These are phyloP conservation scores for Callithrix jacchus DNA, from an alignment of 2,113 vertebrate species.

Conservation along the genomic window DNA sequence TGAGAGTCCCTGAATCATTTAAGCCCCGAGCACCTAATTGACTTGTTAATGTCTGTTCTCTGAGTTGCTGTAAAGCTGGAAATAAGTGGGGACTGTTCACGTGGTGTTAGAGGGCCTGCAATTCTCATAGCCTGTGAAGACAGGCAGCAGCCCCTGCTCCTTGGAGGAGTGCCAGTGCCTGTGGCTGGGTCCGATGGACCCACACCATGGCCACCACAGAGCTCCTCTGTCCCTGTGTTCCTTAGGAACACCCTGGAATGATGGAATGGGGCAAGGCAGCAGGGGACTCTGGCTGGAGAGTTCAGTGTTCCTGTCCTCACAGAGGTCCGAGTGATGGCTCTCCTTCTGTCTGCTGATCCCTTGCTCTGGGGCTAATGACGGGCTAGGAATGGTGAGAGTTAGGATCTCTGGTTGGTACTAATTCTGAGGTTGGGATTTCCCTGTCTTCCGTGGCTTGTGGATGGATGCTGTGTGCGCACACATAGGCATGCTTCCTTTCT, in stretches of 20 bases:
- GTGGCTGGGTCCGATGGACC: slow-evolving; percentile 23
- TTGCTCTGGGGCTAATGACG: neutral
- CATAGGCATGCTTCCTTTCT: neutral
- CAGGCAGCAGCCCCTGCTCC: neutral
- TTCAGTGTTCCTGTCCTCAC: neutral
- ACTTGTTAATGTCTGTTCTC: slow-evolving; percentile 54
- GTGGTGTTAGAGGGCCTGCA: neutral
- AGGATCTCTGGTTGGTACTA: neutral
- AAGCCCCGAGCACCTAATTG: slow-evolving; percentile 42
- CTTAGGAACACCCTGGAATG: neutral
- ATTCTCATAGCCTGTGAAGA: neutral
- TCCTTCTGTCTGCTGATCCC: neutral
- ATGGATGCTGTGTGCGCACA: neutral
- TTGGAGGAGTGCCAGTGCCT: neutral
- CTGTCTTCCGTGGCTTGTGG: neutral
- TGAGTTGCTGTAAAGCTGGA: neutral
- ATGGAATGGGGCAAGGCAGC: neutral
- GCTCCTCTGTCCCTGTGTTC: neutral
- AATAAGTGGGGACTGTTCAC: neutral
- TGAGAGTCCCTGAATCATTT: slow-evolving; percentile 16
- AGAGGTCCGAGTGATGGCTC: neutral
- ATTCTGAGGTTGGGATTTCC: neutral
- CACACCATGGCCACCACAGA: neutral
- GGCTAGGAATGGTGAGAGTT: neutral
- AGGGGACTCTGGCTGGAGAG: neutral